Base-by-base conservation (phyloP, 2,797 vertebrate genomes). In the Parambassis ranga region DNA sequence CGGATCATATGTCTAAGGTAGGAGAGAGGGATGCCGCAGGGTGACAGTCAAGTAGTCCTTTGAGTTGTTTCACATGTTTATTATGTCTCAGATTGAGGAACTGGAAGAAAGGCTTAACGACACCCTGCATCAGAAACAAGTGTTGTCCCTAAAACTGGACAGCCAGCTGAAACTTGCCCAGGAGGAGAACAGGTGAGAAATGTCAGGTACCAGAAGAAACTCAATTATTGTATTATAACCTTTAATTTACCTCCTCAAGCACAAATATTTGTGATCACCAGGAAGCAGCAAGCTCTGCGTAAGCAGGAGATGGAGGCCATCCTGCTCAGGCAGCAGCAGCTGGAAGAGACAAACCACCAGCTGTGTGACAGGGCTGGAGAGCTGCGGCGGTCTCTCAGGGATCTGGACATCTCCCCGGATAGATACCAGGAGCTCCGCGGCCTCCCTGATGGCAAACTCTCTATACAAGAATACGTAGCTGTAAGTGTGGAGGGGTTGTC, bases 221-320 rank as follows among this genome's bases (percentile, higher is more conserved):
- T 48, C 13, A 26, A 8, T 5, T 2, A 32, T 26, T 30, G 10
- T 18, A 2, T 26, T 26, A 9, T 1, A 1, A 36, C 4, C 5
- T 6, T 9, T 35, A 14, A 43, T 15, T 30, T 15, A 44, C 1
- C 4, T 31, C 9, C 9, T 28, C n/a, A 24, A 50, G 9, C 18
- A 19, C 18, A 24, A 32, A 44, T 23, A n/a, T 33, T 9, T 63
- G 6, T 61, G 10, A 1, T 48, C 22, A 19, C 31, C 87, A 99
- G 98, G 82, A 98, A 96, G 85, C 95, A 96, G 69, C 96, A 97
- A 77, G 87, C 90, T 60, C 73, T 97, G 60, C 92, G 95, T 87
- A 98, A 96, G 79, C 95, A 98, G 79, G 97, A 99, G 91, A 96
- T 98, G 95, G 96, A 97, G 77, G 84, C 92, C 41, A 93, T 99